Percentiles rank a stretch among this genome's conserved stretches.
phyloP scores from a whole-genome alignment of 1,140 invertebrate genomes.

The Berghia stephanieae region DNA sequence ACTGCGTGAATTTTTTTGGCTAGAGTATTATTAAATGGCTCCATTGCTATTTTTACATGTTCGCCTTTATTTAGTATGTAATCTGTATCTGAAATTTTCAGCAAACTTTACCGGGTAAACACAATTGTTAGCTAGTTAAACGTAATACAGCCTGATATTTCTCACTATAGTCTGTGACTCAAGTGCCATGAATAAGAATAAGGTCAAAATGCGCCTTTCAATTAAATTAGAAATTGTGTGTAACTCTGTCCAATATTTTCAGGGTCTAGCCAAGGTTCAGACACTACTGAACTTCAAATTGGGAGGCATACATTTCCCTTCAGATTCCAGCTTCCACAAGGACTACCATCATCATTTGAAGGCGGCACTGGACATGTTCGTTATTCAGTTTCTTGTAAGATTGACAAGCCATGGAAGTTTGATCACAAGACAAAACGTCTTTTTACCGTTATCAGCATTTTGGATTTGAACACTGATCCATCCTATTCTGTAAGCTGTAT shows the following conservation, averaged over 20 bases:
- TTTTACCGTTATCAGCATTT: conserved; percentile 39
- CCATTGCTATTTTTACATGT: too few relatives aligned
- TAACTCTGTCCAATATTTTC: not conserved
- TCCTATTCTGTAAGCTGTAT: not conserved
- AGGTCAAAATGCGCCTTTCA: too few relatives aligned
- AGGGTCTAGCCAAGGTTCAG: conserved; percentile 4
- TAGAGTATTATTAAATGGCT: too few relatives aligned
- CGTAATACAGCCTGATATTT: too few relatives aligned
- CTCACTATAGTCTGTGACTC: too few relatives aligned
- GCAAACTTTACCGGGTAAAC: too few relatives aligned
- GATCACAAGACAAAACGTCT: conserved; percentile 50
- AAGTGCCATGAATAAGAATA: too few relatives aligned
- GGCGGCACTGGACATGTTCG: conserved; percentile 46
- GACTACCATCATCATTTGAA: conserved; percentile 23
- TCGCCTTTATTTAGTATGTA: too few relatives aligned
- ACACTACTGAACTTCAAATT: not conserved
- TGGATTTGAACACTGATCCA: conserved; percentile 49
- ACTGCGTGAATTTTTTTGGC: too few relatives aligned
- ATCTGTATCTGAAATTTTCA: too few relatives aligned
- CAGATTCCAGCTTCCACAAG: conserved; percentile 13
- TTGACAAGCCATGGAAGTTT: conserved; percentile 60
- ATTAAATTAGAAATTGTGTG: too few relatives aligned
- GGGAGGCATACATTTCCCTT: conserved; percentile 23
- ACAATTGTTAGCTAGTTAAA: too few relatives aligned
- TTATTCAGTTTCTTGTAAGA: conserved; percentile 61